Percentiles rank a stretch among this genome's conserved stretches.
These are phyloP conservation scores for Ciconia nigra DNA, from an alignment of 2,797 vertebrate genomes.

Conservation along the genomic window DNA sequence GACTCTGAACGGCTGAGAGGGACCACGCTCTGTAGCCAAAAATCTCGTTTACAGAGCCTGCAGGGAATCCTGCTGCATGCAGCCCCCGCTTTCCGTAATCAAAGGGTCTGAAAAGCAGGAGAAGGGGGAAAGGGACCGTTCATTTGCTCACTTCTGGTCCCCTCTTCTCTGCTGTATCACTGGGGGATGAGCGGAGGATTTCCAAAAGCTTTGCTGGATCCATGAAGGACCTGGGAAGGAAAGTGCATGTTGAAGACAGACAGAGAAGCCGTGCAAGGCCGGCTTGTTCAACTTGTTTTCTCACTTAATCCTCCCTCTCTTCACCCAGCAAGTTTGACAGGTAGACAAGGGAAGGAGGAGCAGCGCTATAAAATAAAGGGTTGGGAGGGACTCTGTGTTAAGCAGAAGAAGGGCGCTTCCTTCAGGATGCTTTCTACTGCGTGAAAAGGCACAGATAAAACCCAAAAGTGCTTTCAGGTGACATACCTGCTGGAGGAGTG, in stretches of 20 bases:
- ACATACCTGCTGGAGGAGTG: background rate
- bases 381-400: background rate
- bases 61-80: rapidly evolving
- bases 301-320: background rate
- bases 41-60: background rate
- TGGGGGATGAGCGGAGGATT: background rate
- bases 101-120: background rate
- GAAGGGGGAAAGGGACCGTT: background rate
- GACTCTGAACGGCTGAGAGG: background rate
- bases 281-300: background rate
- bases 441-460: background rate
- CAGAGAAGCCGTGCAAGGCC: background rate
- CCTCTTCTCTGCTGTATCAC: background rate
- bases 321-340: background rate
- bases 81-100: rapidly evolving
- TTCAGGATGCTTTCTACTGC: rapidly evolving
- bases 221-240: background rate
- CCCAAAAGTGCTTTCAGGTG: background rate
- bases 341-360: background rate
- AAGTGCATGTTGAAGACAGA: background rate
- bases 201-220: background rate
- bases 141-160: background rate
- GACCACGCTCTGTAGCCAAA: background rate
- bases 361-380: background rate
- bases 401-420: background rate